These are phyloP conservation scores for Elanus axillaris DNA, from an alignment of 2,113 vertebrate genomes.

Conservation along the genomic window DNA sequence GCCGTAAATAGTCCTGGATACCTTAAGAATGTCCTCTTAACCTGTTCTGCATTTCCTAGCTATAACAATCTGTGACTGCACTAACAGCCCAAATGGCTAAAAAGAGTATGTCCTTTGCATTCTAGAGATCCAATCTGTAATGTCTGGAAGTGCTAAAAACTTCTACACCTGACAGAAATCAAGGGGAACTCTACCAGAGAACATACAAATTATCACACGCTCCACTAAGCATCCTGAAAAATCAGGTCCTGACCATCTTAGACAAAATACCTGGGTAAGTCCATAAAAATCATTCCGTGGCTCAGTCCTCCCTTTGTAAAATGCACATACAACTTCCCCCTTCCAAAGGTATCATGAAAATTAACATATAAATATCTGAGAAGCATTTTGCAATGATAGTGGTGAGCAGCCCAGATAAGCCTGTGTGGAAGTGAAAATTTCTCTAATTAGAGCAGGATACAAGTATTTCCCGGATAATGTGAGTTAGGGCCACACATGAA, in stretches of 20 bases:
- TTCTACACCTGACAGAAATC: neutral
- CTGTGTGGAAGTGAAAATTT: neutral
- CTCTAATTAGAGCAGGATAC: neutral
- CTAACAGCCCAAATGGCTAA: neutral
- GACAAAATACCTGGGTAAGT: neutral
- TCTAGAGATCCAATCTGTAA: neutral
- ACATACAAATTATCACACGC: neutral
- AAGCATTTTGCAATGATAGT: neutral
- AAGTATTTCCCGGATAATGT: neutral
- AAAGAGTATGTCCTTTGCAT: neutral
- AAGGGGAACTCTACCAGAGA: neutral
- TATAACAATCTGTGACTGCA: neutral
- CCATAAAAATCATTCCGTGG: neutral
- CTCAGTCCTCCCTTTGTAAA: neutral
- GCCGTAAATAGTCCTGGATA: neutral
- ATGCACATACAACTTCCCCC: neutral
- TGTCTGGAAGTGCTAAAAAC: neutral
- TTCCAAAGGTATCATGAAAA: neutral
- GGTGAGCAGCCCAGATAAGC: neutral
- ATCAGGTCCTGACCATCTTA: neutral
- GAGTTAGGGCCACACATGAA: neutral
- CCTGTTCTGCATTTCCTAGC: neutral
- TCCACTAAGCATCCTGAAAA: neutral
- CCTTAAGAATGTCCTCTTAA: neutral
- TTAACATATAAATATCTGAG: neutral